These are phyloP conservation scores for Pseudonaja textilis DNA, from an alignment of 2,113 vertebrate genomes.

Conservation along the genomic window DNA sequence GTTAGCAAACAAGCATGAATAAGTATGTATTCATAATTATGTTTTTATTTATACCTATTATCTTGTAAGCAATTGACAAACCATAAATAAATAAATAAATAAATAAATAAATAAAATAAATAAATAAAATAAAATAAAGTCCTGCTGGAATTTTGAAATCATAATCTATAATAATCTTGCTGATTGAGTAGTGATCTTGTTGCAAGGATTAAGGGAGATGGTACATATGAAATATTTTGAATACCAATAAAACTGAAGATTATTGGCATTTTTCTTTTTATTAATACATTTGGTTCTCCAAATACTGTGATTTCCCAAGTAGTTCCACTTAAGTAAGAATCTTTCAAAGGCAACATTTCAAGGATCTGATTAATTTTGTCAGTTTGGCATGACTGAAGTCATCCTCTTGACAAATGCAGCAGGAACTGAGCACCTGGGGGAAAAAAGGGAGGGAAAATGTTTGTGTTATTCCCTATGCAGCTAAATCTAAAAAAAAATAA, in stretches of 20 bases:
- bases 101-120: no score
- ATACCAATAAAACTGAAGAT: background rate
- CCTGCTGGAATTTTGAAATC: background rate
- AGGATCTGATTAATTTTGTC: background rate
- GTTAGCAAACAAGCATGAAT: background rate
- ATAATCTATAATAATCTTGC: background rate
- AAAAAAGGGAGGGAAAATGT: background rate
- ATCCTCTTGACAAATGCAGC: background rate
- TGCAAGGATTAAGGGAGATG: background rate
- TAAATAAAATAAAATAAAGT: no score
- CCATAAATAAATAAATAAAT: no score
- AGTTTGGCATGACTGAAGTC: background rate
- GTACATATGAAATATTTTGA: background rate
- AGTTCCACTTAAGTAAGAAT: background rate
- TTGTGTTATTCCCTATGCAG: background rate
- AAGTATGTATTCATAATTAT: background rate
- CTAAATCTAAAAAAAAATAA: background rate
- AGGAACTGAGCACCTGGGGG: background rate
- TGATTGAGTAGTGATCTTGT: background rate
- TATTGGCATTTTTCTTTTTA: background rate
- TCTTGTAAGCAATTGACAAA: no score
- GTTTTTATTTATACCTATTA: no score
- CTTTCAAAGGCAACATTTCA: background rate
- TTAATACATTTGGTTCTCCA: background rate
- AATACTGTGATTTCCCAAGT: background rate